phyloP scores from a whole-genome alignment of 2,113 vertebrate genomes.

The Perca schrenkii region DNA sequence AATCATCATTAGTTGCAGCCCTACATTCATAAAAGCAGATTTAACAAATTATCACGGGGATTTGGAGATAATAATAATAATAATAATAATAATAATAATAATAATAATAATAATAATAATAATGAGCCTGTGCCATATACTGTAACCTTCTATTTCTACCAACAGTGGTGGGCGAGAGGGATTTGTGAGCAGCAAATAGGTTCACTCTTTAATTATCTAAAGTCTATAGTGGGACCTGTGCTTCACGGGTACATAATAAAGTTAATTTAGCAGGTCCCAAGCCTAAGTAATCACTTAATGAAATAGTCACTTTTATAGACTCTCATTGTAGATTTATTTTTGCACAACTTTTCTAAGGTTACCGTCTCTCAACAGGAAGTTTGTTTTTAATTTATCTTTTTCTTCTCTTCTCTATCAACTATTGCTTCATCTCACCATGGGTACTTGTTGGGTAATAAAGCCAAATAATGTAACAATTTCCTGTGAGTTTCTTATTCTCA shows the following conservation, averaged over 20 bases:
- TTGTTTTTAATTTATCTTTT: background rate
- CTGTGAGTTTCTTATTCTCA: background rate
- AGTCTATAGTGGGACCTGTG: slow-evolving; percentile 50
- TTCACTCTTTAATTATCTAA: slow-evolving; percentile 60
- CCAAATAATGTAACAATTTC: background rate
- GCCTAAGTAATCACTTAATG: slow-evolving; percentile 49
- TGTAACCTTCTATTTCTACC: slow-evolving; percentile 35
- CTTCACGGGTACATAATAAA: slow-evolving; percentile 40
- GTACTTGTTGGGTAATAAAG: background rate
- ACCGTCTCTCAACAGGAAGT: slow-evolving; percentile 23
- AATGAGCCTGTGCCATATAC: slow-evolving; percentile 30
- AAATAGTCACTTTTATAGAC: slow-evolving; percentile 32
- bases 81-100: background rate
- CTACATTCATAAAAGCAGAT: background rate
- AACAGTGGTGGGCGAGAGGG: slow-evolving; percentile 10
- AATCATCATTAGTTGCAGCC: background rate
- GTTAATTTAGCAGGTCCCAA: slow-evolving; percentile 56
- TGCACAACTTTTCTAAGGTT: slow-evolving; percentile 48
- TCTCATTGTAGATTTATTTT: slow-evolving; percentile 23
- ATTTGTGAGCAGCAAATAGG: slow-evolving; percentile 45
- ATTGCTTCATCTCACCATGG: slow-evolving; percentile 17
- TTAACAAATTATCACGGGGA: background rate
- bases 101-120: slow-evolving; percentile 8
- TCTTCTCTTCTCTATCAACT: background rate
- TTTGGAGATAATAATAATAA: slow-evolving; percentile 2